Evolutionary conservation across 2,113 vertebrate genomes (phyloP).

Genomic region (Promerops cafer): DNA sequence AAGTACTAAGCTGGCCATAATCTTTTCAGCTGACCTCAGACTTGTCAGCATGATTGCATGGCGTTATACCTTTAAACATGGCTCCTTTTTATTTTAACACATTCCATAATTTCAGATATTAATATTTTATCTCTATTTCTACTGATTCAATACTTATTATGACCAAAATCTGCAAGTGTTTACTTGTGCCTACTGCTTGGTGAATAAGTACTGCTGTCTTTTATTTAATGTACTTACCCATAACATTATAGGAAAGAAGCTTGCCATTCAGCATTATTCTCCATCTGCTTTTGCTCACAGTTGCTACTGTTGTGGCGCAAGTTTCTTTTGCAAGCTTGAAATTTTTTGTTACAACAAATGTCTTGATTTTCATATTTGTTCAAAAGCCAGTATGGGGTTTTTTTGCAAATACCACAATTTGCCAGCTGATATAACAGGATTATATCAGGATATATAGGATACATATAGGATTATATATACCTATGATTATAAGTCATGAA

Average conservation of each 20-base stretch:
- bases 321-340: neutral
- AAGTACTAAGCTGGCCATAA: neutral
- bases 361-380: neutral
- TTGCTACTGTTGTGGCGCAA: neutral
- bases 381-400: neutral
- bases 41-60: neutral
- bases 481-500: neutral
- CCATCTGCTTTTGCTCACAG: conserved; percentile 2
- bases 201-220: neutral
- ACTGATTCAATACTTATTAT: neutral
- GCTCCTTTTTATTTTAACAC: neutral
- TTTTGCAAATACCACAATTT: neutral
- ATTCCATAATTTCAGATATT: neutral
- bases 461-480: neutral
- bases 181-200: neutral
- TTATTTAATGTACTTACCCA: neutral
- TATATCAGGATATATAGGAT: too few species aligned
- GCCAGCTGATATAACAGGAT: neutral
- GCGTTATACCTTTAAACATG: neutral
- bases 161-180: neutral
- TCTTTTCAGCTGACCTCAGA: neutral
- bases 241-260: neutral
- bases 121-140: neutral
- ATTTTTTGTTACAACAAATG: neutral
- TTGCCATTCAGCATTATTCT: neutral